Conservation (phyloP, 2,888 invertebrate genomes). For the Dyspetes luteomarginatus region DNA sequence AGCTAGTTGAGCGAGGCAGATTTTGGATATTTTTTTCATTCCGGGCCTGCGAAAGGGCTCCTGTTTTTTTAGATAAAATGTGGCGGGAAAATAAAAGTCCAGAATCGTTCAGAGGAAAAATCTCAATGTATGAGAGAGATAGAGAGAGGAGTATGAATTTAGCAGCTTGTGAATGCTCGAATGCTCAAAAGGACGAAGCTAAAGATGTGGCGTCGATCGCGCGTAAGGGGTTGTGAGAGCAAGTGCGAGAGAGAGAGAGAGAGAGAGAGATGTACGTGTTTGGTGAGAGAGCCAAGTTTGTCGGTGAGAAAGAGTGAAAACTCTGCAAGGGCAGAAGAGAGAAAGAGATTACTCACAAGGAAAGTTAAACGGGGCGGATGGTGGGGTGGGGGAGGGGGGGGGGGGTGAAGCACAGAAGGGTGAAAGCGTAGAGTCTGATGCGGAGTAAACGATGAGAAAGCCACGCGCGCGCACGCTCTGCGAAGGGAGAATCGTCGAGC, state of each 20-base stretch:
- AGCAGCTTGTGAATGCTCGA: conserved; percentile 69
- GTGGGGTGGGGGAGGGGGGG: conserved; percentile 20
- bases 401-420: conserved; percentile 21
- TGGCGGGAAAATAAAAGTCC: conserved; percentile 13
- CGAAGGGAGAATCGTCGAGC: conserved; percentile 42
- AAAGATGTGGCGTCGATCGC: conserved; percentile 68
- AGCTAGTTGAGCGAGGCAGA: neutral
- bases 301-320: conserved; percentile 30
- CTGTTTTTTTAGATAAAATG: conserved; percentile 16
- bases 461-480: conserved; percentile 31
- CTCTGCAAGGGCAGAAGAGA: conserved; percentile 6
- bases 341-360: conserved; percentile 39
- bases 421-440: conserved; percentile 22
- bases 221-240: conserved; percentile 47
- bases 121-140: neutral
- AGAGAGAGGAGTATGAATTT: conserved; percentile 53
- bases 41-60: conserved; percentile 34
- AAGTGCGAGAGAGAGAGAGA: conserved; percentile 20
- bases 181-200: conserved; percentile 66
- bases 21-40: conserved; percentile 8
- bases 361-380: conserved; percentile 30
- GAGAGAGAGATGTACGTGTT: conserved; percentile 2
- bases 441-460: conserved; percentile 57
- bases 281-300: conserved; percentile 42
- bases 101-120: conserved; percentile 21